Conservation (phyloP, 2,113 vertebrate genomes). For the Oreochromis spilurus region DNA sequence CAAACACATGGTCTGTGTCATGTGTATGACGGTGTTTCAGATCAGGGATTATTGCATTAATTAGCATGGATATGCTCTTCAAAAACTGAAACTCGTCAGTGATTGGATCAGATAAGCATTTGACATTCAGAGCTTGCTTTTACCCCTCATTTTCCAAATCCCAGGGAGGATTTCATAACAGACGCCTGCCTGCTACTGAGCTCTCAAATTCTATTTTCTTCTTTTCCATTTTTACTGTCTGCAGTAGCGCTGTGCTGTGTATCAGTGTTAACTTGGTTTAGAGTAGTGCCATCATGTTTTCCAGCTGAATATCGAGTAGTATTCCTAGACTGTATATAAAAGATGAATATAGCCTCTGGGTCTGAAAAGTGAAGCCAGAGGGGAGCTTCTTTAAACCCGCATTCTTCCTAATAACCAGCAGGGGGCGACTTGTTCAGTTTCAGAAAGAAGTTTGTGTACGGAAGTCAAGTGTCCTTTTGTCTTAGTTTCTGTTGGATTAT, state of each 20-base stretch:
- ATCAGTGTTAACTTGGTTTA: background rate
- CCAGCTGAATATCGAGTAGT: background rate
- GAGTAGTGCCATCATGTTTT: background rate
- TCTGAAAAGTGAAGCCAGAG: background rate
- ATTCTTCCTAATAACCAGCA: background rate
- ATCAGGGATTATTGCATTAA: constrained; percentile 36
- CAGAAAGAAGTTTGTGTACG: background rate
- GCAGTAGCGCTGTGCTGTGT: background rate
- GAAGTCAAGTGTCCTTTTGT: background rate
- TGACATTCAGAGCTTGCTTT: constrained; percentile 31
- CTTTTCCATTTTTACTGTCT: background rate
- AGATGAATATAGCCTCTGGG: background rate
- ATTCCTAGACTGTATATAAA: background rate
- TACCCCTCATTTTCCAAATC: constrained; percentile 2
- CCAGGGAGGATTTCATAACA: constrained; percentile 31
- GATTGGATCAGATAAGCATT: constrained; percentile 16
- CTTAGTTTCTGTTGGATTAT: background rate
- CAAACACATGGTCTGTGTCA: background rate
- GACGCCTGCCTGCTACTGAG: background rate
- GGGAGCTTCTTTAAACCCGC: background rate
- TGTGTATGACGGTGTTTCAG: background rate
- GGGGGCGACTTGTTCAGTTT: background rate
- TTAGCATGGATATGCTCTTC: constrained; percentile 11
- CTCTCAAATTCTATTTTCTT: background rate
- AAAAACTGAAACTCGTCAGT: background rate